Percentiles rank a stretch among this genome's conserved stretches.
Conservation (phyloP, 64 coral and sea anemone species). For the Montipora foliosa region DNA sequence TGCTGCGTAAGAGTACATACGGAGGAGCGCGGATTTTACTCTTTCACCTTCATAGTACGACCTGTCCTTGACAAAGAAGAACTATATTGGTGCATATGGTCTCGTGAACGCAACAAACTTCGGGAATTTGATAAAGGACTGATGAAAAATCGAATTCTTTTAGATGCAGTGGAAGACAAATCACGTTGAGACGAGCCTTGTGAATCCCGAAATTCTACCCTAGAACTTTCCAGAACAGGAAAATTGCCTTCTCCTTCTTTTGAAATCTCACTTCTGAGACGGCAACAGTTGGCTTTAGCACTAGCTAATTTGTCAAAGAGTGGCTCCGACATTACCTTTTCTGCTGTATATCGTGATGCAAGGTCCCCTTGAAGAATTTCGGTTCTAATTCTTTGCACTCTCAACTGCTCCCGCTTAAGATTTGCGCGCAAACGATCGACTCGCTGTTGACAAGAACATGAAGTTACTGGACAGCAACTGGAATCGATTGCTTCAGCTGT, state of each 20-base stretch:
- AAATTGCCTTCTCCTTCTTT: constrained; percentile 28
- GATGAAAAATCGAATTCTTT: constrained; percentile 3
- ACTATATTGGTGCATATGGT: not conserved
- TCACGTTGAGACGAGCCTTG: not conserved
- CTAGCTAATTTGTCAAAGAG: constrained; percentile 42
- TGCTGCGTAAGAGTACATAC: not conserved
- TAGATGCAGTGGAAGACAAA: constrained; percentile 33
- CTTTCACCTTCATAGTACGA: not conserved
- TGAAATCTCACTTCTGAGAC: constrained; percentile 61
- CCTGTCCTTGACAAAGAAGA: not conserved
- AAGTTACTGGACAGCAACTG: not conserved
- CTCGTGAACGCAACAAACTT: not conserved
- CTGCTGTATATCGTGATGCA: not conserved
- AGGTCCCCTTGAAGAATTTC: constrained; percentile 53
- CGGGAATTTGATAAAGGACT: constrained; percentile 10
- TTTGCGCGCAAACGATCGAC: constrained; percentile 45
- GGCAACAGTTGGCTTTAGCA: constrained; percentile 24
- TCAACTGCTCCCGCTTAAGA: constrained; percentile 66
- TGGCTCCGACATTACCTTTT: constrained; percentile 31
- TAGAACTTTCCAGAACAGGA: not conserved
- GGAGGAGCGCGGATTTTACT: not conserved
- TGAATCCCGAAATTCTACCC: not conserved
- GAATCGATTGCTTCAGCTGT: not conserved
- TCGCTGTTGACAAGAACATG: not conserved
- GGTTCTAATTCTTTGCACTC: constrained; percentile 61